These are phyloP conservation scores for Drosophila yooni DNA, from an alignment of 2,888 invertebrate species.

Conservation along the genomic window DNA sequence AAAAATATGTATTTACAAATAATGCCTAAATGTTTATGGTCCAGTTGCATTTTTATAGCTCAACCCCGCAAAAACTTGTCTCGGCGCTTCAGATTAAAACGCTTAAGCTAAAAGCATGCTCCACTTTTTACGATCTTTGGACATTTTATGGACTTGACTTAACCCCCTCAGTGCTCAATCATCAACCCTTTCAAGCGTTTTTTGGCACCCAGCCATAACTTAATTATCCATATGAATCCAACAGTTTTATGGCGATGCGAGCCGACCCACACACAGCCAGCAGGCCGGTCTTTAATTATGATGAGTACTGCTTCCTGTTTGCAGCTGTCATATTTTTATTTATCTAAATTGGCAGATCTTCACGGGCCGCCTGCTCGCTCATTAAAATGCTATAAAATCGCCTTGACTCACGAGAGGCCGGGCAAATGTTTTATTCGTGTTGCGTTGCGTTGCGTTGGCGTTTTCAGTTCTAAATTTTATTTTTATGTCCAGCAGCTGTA, in stretches of 20 bases:
- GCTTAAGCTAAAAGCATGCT: constrained; percentile 32
- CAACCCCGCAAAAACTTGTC: not conserved
- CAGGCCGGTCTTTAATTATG: constrained; percentile 65
- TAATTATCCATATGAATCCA: constrained; percentile 78
- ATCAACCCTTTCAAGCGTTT: constrained; percentile 36
- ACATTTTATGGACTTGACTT: constrained; percentile 58
- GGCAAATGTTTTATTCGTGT: constrained; percentile 63
- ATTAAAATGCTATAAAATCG: constrained; percentile 70
- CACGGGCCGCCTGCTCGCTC: constrained; percentile 61
- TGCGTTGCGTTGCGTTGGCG: constrained; percentile 31
- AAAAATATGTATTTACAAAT: constrained; percentile 41
- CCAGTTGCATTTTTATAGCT: constrained; percentile 45
- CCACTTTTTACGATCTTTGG: constrained; percentile 62
- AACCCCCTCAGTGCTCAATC: not conserved
- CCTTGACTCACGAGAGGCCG: constrained; percentile 20
- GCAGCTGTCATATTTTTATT: constrained; percentile 79
- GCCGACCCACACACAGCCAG: constrained; percentile 19
- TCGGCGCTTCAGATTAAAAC: constrained; percentile 48
- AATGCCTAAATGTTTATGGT: constrained; percentile 45
- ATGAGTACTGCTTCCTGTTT: constrained; percentile 61
- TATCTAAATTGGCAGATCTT: constrained; percentile 74
- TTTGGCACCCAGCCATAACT: constrained; percentile 71
- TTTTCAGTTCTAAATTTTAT: constrained; percentile 37
- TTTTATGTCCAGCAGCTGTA: constrained; percentile 72
- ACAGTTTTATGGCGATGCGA: constrained; percentile 61